Conservation (phyloP, 2,888 invertebrate genomes). For the Drosophila infuscata region DNA sequence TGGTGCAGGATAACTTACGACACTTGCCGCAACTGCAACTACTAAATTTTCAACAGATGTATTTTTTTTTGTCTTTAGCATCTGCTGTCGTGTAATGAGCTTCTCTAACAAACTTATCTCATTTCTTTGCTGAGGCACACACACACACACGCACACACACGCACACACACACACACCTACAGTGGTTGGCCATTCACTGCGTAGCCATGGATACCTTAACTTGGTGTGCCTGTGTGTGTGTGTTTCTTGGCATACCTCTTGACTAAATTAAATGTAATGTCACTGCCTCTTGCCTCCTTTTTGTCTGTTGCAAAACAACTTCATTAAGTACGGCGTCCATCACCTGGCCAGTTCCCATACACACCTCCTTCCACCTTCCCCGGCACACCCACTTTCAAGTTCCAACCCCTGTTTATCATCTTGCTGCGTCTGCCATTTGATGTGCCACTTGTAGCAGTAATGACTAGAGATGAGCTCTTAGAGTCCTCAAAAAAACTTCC, state of each 20-base stretch:
- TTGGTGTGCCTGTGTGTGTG: neutral
- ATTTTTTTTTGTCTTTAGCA: conserved; percentile 11
- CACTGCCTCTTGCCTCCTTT: conserved; percentile 36
- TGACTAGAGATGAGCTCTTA: neutral
- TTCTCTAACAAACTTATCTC: conserved; percentile 48
- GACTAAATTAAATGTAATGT: conserved; percentile 68
- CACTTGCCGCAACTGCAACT: conserved; percentile 12
- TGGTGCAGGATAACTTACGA: conserved; percentile 14
- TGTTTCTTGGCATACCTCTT: conserved; percentile 56
- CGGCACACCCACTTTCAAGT: conserved; percentile 2
- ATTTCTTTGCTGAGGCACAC: conserved; percentile 39
- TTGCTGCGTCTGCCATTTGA: conserved; percentile 39
- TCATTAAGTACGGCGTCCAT: conserved; percentile 56
- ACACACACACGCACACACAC: conserved; percentile 4
- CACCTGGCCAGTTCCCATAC: conserved; percentile 4
- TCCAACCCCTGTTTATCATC: conserved; percentile 21
- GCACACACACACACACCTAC: neutral
- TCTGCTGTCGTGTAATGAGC: conserved; percentile 42
- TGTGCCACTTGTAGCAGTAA: conserved; percentile 40
- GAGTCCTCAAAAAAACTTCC: neutral
- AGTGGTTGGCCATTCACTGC: conserved; percentile 35
- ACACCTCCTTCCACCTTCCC: neutral
- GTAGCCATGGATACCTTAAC: conserved; percentile 35
- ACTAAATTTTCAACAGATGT: conserved; percentile 9
- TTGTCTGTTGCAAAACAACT: conserved; percentile 59